Conservation (phyloP, 2,888 invertebrate species). For the Argynnis bischoffii region DNA sequence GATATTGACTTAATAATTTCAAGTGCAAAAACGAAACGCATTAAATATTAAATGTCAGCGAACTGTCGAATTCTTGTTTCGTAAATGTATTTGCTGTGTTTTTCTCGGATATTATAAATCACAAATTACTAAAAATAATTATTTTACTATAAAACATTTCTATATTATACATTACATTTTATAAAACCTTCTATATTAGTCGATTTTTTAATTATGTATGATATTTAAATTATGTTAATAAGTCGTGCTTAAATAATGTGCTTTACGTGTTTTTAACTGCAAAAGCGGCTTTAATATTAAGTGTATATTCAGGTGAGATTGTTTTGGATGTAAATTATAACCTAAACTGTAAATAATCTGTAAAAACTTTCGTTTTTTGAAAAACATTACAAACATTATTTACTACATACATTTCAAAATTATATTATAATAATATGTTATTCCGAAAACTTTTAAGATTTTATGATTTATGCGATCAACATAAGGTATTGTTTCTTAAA, state of each 20-base stretch:
- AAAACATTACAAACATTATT: no score
- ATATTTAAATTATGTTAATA: slow-evolving; percentile 22
- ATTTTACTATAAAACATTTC: not conserved
- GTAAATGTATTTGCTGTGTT: not conserved
- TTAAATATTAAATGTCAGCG: slow-evolving; percentile 22
- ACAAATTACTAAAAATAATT: not conserved
- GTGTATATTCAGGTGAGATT: slow-evolving; percentile 7
- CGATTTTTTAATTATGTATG: not conserved
- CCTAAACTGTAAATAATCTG: not conserved
- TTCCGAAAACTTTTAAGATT: no score
- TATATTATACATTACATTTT: not conserved
- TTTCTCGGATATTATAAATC: slow-evolving; percentile 11
- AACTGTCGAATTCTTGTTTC: slow-evolving; percentile 16
- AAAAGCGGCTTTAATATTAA: slow-evolving; percentile 14
- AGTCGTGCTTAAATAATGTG: slow-evolving; percentile 9
- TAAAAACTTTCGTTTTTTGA: not conserved
- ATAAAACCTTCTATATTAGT: not conserved
- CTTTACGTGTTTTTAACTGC: slow-evolving; percentile 24
- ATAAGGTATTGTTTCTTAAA: no score
- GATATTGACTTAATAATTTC: not conserved
- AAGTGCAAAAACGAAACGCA: slow-evolving; percentile 6
- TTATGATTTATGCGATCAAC: no score
- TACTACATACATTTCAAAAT: no score
- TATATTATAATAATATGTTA: no score
- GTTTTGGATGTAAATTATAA: not conserved